Conservation (phyloP, 2,797 vertebrate genomes). For the Characodon lateralis region DNA sequence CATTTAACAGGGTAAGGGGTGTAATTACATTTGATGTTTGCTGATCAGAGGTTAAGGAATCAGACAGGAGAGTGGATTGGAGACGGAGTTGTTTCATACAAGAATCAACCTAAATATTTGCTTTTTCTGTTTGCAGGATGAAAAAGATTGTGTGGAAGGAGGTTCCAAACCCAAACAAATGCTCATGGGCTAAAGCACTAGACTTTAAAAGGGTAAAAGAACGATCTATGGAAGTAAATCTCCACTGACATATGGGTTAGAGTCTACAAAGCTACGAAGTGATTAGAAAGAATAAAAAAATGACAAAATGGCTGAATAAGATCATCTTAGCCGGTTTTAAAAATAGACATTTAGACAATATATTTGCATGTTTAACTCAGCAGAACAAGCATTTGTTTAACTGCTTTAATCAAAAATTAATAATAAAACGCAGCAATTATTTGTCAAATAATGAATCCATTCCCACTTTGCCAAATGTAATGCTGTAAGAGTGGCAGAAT, state of each 20-base stretch:
- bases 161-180: conserved; percentile 94
- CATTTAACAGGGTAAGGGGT: conserved; percentile 56
- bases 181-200: conserved; percentile 94
- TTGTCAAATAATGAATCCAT: background rate
- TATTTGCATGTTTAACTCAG: background rate
- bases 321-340: background rate
- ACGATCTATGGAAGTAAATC: background rate
- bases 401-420: background rate
- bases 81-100: background rate
- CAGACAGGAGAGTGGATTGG: background rate
- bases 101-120: conserved; percentile 3
- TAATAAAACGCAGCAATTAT: background rate
- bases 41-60: conserved; percentile 1
- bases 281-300: background rate
- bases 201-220: conserved; percentile 89
- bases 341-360: background rate
- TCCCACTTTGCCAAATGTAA: background rate
- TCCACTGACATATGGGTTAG: background rate
- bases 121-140: conserved; percentile 82
- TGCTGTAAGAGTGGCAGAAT: background rate
- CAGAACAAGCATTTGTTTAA: background rate
- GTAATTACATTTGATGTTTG: conserved; percentile 43
- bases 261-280: background rate
- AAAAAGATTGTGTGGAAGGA: conserved; percentile 93
- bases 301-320: background rate